Evolutionary conservation across 2,113 vertebrate genomes (phyloP).

Genomic region (Perca flavescens): DNA sequence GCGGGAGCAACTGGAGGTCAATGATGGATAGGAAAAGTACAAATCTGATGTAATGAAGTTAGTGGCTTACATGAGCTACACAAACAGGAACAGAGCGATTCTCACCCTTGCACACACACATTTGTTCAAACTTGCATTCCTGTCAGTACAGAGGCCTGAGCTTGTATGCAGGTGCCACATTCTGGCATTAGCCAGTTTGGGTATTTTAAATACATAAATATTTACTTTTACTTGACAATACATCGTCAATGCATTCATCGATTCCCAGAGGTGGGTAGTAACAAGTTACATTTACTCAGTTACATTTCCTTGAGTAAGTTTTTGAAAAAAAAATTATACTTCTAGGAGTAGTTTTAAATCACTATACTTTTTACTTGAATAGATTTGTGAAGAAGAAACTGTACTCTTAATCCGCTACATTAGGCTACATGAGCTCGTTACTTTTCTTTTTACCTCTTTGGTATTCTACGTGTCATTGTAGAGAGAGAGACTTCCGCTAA

Average conservation of each 20-base stretch:
- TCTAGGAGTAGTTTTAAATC: too few relatives aligned
- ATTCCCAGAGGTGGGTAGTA: neutral
- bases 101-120: neutral
- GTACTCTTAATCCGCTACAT: too few relatives aligned
- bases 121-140: neutral
- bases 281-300: too few relatives aligned
- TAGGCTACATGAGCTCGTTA: too few relatives aligned
- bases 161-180: neutral
- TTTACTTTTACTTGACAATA: too few relatives aligned
- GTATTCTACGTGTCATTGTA: too few relatives aligned
- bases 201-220: neutral
- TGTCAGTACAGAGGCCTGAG: neutral
- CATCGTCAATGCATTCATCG: neutral
- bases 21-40: conserved; percentile 1
- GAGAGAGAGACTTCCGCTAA: too few relatives aligned
- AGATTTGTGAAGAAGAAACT: too few relatives aligned
- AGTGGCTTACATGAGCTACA: neutral
- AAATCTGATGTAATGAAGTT: conserved; percentile 12
- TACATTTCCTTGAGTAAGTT: too few relatives aligned
- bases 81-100: neutral
- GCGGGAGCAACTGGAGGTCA: conserved; percentile 8
- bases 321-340: too few relatives aligned
- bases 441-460: too few relatives aligned
- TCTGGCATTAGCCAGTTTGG: neutral
- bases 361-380: too few relatives aligned